Evolutionary conservation across 2,888 invertebrate genomes (phyloP).

Genomic region (Agrotis clavis): DNA sequence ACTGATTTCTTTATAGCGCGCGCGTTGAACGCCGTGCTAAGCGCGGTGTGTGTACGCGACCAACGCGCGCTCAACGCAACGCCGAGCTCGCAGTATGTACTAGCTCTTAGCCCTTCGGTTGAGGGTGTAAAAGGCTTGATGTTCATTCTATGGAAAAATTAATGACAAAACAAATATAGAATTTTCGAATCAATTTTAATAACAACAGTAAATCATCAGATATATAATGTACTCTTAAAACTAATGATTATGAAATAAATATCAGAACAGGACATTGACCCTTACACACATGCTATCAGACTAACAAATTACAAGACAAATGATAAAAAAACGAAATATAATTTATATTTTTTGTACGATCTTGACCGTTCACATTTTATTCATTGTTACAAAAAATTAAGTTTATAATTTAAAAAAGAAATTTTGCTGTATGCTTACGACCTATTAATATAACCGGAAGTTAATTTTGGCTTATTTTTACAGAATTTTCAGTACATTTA

Average conservation of each 20-base stretch:
- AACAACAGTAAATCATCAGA: constrained; percentile 60
- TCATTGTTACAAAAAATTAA: constrained; percentile 20
- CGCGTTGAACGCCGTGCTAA: no score
- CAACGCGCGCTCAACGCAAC: no score
- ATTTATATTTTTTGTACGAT: constrained; percentile 4
- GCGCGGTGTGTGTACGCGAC: no score
- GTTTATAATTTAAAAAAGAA: no score
- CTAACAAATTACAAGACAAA: constrained; percentile 53
- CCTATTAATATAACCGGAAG: constrained; percentile 26
- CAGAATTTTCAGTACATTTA: constrained; percentile 1
- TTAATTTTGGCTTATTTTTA: constrained; percentile 17
- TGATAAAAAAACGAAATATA: constrained; percentile 14
- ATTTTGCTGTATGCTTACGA: not conserved
- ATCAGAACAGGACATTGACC: constrained; percentile 50
- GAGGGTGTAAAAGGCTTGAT: no score
- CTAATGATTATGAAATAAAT: constrained; percentile 67
- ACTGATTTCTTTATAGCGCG: no score
- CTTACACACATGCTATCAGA: constrained; percentile 53
- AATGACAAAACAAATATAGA: not conserved
- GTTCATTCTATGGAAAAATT: not conserved
- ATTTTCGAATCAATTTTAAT: constrained; percentile 59
- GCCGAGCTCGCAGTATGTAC: no score
- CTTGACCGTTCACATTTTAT: constrained; percentile 21
- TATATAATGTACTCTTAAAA: constrained; percentile 60
- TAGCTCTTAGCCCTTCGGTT: no score